Conservation (phyloP, 2,888 invertebrate genomes). For the Cynaeus angustus region DNA sequence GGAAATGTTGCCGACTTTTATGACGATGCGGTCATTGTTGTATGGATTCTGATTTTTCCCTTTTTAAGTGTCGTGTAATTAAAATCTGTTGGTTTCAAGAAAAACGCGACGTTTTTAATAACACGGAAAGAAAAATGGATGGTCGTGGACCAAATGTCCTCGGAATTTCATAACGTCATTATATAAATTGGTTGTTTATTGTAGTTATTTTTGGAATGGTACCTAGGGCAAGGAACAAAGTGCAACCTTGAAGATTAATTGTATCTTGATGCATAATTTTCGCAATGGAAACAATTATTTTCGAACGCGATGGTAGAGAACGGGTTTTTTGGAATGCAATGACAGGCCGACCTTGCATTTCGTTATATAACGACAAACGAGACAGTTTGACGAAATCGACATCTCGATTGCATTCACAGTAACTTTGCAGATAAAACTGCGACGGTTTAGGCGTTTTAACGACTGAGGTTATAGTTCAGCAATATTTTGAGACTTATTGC, state of each 20-base stretch:
- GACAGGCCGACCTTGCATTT: slow-evolving; percentile 14
- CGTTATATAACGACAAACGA: not conserved
- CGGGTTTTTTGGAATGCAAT: slow-evolving; percentile 17
- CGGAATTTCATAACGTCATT: slow-evolving; percentile 27
- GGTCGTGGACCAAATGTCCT: slow-evolving; percentile 9
- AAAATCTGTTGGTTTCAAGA: too few species aligned
- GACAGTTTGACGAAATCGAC: too few species aligned
- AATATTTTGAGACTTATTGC: too few species aligned
- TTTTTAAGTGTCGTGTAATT: not conserved
- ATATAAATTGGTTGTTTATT: slow-evolving; percentile 32
- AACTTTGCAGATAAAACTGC: too few species aligned
- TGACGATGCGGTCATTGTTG: not conserved
- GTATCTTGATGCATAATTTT: slow-evolving; percentile 17
- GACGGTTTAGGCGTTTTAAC: too few species aligned
- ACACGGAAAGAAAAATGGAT: too few species aligned
- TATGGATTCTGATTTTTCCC: not conserved
- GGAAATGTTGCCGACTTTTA: slow-evolving; percentile 3
- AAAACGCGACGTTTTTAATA: too few species aligned
- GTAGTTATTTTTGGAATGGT: slow-evolving; percentile 34
- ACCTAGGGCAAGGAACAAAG: slow-evolving; percentile 3
- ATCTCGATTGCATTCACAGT: too few species aligned
- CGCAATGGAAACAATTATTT: too few species aligned
- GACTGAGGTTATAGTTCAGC: too few species aligned
- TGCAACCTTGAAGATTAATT: slow-evolving; percentile 31
- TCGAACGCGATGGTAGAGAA: not conserved